Base-by-base conservation (phyloP, 2,113 vertebrate species). In the Daubentonia madagascariensis region DNA sequence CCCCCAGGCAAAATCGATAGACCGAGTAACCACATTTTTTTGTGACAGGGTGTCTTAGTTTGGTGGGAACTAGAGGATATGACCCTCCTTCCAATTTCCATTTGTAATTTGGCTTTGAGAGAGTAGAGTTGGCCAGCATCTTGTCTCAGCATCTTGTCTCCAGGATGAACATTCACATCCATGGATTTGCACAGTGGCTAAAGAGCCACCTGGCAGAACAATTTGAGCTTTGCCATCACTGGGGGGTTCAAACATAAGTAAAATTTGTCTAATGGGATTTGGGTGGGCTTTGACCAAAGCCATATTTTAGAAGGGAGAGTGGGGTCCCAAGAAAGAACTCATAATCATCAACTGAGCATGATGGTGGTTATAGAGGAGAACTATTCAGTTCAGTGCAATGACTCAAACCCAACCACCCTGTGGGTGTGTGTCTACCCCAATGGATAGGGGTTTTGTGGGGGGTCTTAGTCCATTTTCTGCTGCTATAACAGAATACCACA, bases 391-490 rank as follows among this genome's bases (percentile, higher is more conserved):
- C 10, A 11, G 6, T 14, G 23, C 43, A n/a, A 1, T 12, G 57
- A 23, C 22, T n/a, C 87, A 37, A 25, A 37, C 57, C 18, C 32
- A 30, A 14, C 32, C 32, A 6, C 8, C 20, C 22, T 23, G 40
- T 2, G 23, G 2, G 12, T 28, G 9, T 28, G 8, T 11, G 20
- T 18, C 43, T 63, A 4, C 3, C 18, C n/a, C n/a, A 61, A 7
- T 45, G 54, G 28, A 59, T 2, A 63, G 9, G 35, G n/a, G 14
- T 7, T 65, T 9, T 63, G 20, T 43, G 25, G 14, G 54, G 18
- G 14, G 48, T 50, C 54, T 57, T 57, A 57, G 54, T 68, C n/a
- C n/a, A 22, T 22, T 22, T 20, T 37, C 35, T 68, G 35, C 67
- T 68, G 17, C 67, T 68, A 5, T n/a, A 37, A 37, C 67, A 68